A percentile compares a stretch with the other conserved stretches of the same genome.
phyloP scores from a whole-genome alignment of 2,797 vertebrate genomes.

The Atherinosoma microstoma region DNA sequence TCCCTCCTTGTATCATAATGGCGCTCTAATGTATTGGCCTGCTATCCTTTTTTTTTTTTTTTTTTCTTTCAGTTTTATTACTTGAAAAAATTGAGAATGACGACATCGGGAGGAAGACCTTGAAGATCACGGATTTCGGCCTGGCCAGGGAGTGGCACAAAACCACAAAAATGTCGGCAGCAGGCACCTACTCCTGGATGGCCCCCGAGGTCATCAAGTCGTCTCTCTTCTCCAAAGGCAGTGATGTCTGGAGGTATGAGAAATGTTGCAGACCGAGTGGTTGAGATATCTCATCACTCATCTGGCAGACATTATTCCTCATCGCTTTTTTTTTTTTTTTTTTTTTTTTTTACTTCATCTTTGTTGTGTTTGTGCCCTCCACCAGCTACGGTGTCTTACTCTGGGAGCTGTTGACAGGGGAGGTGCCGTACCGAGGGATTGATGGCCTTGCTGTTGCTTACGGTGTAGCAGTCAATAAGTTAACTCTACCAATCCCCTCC shows the following conservation, averaged over 20 bases:
- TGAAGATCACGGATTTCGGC: slow-evolving; percentile 98
- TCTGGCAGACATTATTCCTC: background rate
- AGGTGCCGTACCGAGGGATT: slow-evolving; percentile 96
- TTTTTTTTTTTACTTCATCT: background rate
- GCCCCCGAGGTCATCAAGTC: slow-evolving; percentile 97
- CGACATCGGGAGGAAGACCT: slow-evolving; percentile 92
- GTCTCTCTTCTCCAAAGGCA: slow-evolving; percentile 97
- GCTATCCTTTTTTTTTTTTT: slow-evolving; percentile 18
- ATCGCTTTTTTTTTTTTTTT: no score
- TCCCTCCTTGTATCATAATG: background rate
- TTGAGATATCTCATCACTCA: background rate
- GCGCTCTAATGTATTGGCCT: background rate
- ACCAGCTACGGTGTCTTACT: slow-evolving; percentile 93
- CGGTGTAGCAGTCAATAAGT: slow-evolving; percentile 94
- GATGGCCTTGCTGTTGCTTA: slow-evolving; percentile 95
- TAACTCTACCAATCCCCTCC: slow-evolving; percentile 94
- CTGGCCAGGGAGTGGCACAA: slow-evolving; percentile 96
- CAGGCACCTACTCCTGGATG: slow-evolving; percentile 98
- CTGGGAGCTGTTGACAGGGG: slow-evolving; percentile 96
- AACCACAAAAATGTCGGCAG: slow-evolving; percentile 96
- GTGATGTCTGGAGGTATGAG: slow-evolving; percentile 93
- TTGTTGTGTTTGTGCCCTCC: slow-evolving; percentile 5
- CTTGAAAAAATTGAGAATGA: slow-evolving; percentile 94
- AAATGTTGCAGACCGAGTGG: no score
- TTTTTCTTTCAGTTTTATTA: slow-evolving; percentile 87